These are phyloP conservation scores for Campoplex nolae DNA, from an alignment of 2,888 invertebrate genomes.

Conservation along the genomic window DNA sequence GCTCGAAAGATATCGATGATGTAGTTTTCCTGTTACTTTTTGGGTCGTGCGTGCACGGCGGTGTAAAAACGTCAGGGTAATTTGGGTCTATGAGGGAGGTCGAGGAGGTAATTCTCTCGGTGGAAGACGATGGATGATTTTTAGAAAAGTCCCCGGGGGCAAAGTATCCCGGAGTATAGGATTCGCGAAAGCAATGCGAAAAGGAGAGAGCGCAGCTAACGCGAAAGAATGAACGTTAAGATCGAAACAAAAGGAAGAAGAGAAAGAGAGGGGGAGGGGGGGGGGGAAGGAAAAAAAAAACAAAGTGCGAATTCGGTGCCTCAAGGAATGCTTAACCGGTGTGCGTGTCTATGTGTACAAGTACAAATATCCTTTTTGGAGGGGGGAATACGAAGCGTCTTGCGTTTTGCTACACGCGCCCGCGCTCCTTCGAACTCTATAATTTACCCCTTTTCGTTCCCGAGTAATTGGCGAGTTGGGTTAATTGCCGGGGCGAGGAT, in stretches of 20 bases:
- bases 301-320: conserved; percentile 60
- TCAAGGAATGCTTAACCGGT: conserved; percentile 37
- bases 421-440: conserved; percentile 72
- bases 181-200: conserved; percentile 58
- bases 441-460: conserved; percentile 80
- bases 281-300: conserved; percentile 37
- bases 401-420: conserved; percentile 62
- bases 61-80: conserved; percentile 23
- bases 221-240: conserved; percentile 31
- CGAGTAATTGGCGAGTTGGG: conserved; percentile 76
- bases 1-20: not conserved
- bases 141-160: conserved; percentile 55
- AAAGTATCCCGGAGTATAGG: conserved; percentile 44
- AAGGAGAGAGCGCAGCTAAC: conserved; percentile 6
- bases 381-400: conserved; percentile 30
- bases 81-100: conserved; percentile 62
- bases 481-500: conserved; percentile 77
- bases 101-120: conserved; percentile 8
- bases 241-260: not conserved
- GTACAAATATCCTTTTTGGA: not conserved
- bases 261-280: not conserved
- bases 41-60: not conserved
- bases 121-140: conserved; percentile 8
- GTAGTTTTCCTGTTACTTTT: not conserved
- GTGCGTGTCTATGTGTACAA: not conserved